phyloP scores from a whole-genome alignment of 2,888 invertebrate species.

The Mesochorus sp. region DNA sequence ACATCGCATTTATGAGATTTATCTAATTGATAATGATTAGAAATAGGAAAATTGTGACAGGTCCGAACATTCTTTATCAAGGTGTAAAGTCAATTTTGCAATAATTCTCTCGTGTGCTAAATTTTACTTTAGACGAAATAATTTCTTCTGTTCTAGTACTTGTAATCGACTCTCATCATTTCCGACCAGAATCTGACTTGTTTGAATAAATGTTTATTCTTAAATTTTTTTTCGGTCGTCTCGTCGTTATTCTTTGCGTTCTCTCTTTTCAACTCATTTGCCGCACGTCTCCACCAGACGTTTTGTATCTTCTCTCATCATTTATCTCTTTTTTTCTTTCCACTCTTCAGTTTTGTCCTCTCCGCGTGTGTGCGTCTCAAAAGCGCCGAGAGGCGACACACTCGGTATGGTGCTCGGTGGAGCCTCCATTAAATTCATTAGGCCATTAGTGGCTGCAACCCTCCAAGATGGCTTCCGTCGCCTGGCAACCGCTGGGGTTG shows the following conservation, averaged over 20 bases:
- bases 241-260: background rate
- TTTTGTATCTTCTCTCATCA: slow-evolving; percentile 41
- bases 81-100: no score
- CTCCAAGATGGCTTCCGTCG: slow-evolving; percentile 82
- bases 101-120: no score
- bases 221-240: slow-evolving; percentile 5
- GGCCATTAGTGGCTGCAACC: slow-evolving; percentile 82
- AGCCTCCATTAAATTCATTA: slow-evolving; percentile 82
- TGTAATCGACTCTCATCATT: no score
- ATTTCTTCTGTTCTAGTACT: no score
- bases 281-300: background rate
- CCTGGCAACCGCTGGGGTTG: slow-evolving; percentile 77
- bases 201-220: no score
- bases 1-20: no score
- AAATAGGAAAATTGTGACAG: no score
- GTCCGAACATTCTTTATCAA: no score
- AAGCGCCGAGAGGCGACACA: slow-evolving; percentile 58
- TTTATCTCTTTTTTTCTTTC: slow-evolving; percentile 47
- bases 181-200: no score
- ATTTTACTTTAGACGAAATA: no score
- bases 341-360: slow-evolving; percentile 28
- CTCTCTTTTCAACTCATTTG: slow-evolving; percentile 20
- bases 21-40: no score
- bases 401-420: slow-evolving; percentile 69
- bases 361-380: slow-evolving; percentile 66